phyloP scores from a whole-genome alignment of 1,140 invertebrate genomes.

The Zaprionus capensis region DNA sequence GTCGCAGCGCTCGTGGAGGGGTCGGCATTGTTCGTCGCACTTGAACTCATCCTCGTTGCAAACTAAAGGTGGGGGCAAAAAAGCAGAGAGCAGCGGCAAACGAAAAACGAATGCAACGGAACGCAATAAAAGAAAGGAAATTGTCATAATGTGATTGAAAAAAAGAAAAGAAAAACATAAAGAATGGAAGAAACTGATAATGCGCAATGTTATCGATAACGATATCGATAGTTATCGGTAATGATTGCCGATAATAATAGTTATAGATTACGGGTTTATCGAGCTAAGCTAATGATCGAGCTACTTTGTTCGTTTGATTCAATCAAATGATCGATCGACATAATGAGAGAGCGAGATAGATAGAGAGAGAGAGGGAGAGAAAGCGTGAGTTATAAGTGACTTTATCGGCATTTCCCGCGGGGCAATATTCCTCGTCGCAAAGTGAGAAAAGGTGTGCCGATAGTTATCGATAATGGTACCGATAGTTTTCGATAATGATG shows the following conservation, averaged over 20 bases:
- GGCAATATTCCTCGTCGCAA: too few species aligned
- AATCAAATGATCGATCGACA: background rate
- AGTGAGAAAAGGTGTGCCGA: too few species aligned
- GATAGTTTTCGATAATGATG: background rate
- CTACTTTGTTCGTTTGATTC: background rate
- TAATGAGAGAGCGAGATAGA: background rate
- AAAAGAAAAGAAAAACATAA: background rate
- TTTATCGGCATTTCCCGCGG: too few species aligned
- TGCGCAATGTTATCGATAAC: background rate
- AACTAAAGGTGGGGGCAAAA: slow-evolving; percentile 53
- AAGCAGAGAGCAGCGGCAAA: slow-evolving; percentile 38
- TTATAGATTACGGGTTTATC: background rate
- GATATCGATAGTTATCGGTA: background rate
- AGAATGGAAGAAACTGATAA: background rate
- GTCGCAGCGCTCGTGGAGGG: slow-evolving; percentile 85
- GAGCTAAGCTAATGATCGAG: background rate
- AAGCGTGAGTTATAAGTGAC: too few species aligned
- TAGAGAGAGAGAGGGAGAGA: background rate
- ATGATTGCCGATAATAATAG: background rate
- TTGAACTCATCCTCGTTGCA: slow-evolving; percentile 87
- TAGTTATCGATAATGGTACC: background rate
- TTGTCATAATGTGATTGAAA: background rate
- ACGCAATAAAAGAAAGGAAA: slow-evolving; percentile 28
- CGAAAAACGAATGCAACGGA: slow-evolving; percentile 30
- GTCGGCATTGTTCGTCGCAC: slow-evolving; percentile 86